A percentile compares a stretch with the other conserved stretches of the same genome.
Evolutionary conservation across 2,113 vertebrate species (phyloP).

Genomic region (Macroglossus sobrinus): DNA sequence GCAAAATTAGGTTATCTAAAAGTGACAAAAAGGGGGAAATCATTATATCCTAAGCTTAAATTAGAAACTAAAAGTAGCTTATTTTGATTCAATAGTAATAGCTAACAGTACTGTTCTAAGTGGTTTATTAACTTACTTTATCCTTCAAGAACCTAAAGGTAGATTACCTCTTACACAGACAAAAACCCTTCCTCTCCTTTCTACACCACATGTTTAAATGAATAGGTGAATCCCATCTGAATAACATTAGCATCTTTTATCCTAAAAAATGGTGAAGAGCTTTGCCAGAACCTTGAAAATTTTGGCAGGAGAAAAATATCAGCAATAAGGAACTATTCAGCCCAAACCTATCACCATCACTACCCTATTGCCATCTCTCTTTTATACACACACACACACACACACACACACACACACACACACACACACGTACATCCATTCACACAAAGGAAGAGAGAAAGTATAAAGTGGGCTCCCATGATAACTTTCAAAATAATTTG

Average conservation of each 20-base stretch:
- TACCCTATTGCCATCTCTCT: not conserved
- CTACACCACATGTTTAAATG: not conserved
- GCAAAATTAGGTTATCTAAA: slow-evolving; percentile 31
- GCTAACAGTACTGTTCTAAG: not conserved
- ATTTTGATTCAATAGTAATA: slow-evolving; percentile 30
- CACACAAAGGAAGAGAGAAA: not conserved
- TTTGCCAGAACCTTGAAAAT: not conserved
- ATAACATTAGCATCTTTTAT: not conserved
- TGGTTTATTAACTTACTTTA: slow-evolving; percentile 30
- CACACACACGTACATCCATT: not conserved
- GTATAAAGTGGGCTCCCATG: not conserved
- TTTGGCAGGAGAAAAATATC: not conserved
- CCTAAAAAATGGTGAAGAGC: not conserved
- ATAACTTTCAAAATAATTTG: not conserved
- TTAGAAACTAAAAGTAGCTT: slow-evolving; percentile 37
- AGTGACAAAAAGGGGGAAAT: not conserved
- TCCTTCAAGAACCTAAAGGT: not conserved
- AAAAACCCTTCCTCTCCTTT: not conserved
- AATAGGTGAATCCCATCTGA: not conserved
- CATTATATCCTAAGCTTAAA: slow-evolving; percentile 20
- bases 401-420: too few relatives aligned
- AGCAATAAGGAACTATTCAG: not conserved
- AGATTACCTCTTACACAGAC: not conserved
- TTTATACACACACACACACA: too few relatives aligned
- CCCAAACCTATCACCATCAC: not conserved